These are phyloP conservation scores for Eupithecia dodoneata DNA, from an alignment of 2,888 invertebrate species.

Conservation along the genomic window DNA sequence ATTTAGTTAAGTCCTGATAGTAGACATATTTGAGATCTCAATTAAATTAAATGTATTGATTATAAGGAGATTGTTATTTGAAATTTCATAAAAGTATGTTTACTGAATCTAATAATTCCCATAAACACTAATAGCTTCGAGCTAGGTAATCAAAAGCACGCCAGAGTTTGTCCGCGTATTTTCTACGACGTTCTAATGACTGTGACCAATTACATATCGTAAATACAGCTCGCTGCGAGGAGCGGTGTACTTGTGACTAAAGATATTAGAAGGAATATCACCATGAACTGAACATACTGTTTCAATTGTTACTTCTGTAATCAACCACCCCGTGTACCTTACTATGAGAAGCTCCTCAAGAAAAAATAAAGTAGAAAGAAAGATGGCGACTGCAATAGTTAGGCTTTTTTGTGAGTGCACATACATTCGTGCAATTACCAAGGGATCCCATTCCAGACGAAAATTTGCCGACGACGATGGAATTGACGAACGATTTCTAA, in stretches of 20 bases:
- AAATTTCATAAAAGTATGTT: not conserved
- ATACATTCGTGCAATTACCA: not conserved
- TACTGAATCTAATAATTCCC: not conserved
- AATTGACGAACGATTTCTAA: not conserved
- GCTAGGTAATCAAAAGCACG: not conserved
- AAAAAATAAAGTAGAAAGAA: not conserved
- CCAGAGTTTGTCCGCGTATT: conserved; percentile 13
- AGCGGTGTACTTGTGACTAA: not conserved
- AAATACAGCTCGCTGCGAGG: conserved; percentile 24
- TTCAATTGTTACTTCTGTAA: not conserved
- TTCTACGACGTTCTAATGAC: conserved; percentile 34
- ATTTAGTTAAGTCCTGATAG: no score
- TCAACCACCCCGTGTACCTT: no score
- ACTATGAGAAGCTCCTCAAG: not conserved
- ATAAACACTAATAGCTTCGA: not conserved
- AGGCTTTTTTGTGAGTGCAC: not conserved
- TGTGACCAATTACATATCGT: conserved; percentile 39
- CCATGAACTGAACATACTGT: not conserved
- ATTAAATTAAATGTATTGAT: not conserved
- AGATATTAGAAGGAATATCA: not conserved
- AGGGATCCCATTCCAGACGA: not conserved
- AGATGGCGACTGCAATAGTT: not conserved
- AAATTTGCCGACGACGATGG: not conserved
- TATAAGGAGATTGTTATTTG: not conserved
- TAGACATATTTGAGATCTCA: not conserved